Percentiles rank a stretch among this genome's conserved stretches.
phyloP scores from a whole-genome alignment of 2,888 invertebrate species.

The Anthoptus insignis region DNA sequence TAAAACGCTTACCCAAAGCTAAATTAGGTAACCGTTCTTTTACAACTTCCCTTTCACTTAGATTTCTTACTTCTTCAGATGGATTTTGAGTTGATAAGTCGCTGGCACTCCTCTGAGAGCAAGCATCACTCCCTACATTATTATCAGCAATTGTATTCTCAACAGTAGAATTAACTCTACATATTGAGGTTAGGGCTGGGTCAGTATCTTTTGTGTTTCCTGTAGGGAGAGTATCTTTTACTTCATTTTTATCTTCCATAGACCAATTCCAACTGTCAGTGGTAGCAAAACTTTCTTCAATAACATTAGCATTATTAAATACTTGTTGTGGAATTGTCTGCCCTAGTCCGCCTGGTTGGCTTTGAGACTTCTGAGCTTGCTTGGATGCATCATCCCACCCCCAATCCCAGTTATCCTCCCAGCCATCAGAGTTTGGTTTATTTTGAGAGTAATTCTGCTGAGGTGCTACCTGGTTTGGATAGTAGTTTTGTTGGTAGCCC shows the following conservation, averaged over 20 bases:
- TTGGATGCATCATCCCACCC: slow-evolving; percentile 87
- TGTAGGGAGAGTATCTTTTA: slow-evolving; percentile 46
- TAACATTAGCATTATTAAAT: slow-evolving; percentile 77
- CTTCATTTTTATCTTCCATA: slow-evolving; percentile 78
- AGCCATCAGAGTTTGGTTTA: slow-evolving; percentile 66
- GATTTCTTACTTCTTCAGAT: slow-evolving; percentile 66
- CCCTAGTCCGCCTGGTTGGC: slow-evolving; percentile 51
- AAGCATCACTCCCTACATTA: slow-evolving; percentile 52
- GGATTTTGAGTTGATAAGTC: slow-evolving; percentile 52
- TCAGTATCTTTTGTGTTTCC: slow-evolving; percentile 52
- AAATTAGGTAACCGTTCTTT: slow-evolving; percentile 78
- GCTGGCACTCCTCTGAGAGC: slow-evolving; percentile 51
- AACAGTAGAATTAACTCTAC: slow-evolving; percentile 39
- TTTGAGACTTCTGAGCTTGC: slow-evolving; percentile 63
- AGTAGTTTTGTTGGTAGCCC: slow-evolving; percentile 68
- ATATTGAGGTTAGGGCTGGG: slow-evolving; percentile 43
- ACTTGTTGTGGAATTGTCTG: slow-evolving; percentile 53
- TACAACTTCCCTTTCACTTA: slow-evolving; percentile 73
- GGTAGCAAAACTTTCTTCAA: slow-evolving; percentile 87
- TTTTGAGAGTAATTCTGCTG: slow-evolving; percentile 61
- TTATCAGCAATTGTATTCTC: slow-evolving; percentile 55
- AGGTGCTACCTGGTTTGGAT: slow-evolving; percentile 63
- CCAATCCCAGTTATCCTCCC: slow-evolving; percentile 87
- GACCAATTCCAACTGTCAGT: slow-evolving; percentile 89
- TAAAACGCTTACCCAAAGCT: slow-evolving; percentile 74